A percentile compares a stretch with the other conserved stretches of the same genome.
Evolutionary conservation across 1,140 invertebrate genomes (phyloP).

Genomic region (Paramacrobiotus metropolitanus): DNA sequence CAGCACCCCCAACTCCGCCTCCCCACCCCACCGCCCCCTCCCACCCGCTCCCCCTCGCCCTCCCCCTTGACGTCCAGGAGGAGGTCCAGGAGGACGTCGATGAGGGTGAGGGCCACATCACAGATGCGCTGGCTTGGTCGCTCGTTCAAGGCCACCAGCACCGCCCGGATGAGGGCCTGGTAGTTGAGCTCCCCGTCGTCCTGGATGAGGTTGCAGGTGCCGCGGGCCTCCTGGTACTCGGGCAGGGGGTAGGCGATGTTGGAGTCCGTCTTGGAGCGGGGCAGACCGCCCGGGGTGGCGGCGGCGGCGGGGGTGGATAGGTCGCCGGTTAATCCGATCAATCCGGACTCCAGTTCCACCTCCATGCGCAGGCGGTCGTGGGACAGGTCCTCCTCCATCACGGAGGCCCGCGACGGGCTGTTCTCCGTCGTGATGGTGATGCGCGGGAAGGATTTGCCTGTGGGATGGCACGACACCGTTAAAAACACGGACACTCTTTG

Average conservation of each 20-base stretch:
- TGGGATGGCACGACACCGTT: too few relatives aligned
- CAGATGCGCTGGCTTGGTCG: constrained; percentile 12
- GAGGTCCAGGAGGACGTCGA: constrained; percentile 13
- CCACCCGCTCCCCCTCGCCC: too few relatives aligned
- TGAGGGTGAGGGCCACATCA: constrained; percentile 17
- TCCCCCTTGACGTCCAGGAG: not conserved
- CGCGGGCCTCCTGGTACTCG: constrained; percentile 49
- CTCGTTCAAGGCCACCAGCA: constrained; percentile 16
- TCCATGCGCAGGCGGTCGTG: too few relatives aligned
- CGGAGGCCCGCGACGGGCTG: not conserved
- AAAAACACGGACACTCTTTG: constrained; percentile 26
- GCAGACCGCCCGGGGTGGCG: too few relatives aligned
- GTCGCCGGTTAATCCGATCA: too few relatives aligned
- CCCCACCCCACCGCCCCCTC: too few relatives aligned
- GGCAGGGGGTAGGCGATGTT: constrained; percentile 71
- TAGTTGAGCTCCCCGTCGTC: constrained; percentile 78
- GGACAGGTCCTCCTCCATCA: too few relatives aligned
- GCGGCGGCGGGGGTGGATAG: too few relatives aligned
- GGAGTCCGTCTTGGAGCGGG: constrained; percentile 73
- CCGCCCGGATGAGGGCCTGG: constrained; percentile 54
- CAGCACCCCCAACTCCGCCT: too few relatives aligned
- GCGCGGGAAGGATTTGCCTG: constrained; percentile 30
- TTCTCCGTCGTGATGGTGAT: constrained; percentile 5
- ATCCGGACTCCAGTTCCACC: too few relatives aligned
- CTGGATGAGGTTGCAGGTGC: constrained; percentile 72